Percentiles rank a stretch among this genome's conserved stretches.
Evolutionary conservation across 2,113 vertebrate genomes (phyloP).

Genomic region (Thamnophis sirtalis): DNA sequence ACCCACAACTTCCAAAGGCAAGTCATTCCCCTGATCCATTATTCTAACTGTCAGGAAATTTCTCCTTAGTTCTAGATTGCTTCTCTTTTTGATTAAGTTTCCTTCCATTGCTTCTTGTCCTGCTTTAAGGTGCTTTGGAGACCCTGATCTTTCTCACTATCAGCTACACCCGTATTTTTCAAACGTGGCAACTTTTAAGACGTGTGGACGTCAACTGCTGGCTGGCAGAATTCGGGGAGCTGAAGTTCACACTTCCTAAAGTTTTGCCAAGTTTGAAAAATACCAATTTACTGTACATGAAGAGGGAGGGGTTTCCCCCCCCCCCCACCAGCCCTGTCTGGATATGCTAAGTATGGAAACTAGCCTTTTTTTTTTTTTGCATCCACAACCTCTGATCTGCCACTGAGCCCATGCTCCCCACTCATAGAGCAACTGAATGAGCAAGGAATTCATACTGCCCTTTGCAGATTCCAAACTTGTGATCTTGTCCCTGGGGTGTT

Average conservation of each 20-base stretch:
- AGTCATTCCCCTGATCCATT: too few species aligned
- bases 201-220: background rate
- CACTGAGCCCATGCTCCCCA: background rate
- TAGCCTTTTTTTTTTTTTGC: background rate
- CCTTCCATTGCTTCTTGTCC: too few species aligned
- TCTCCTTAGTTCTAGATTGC: too few species aligned
- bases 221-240: background rate
- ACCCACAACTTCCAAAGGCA: too few species aligned
- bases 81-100: too few species aligned
- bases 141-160: background rate
- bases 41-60: too few species aligned
- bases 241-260: background rate
- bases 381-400: background rate
- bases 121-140: too few species aligned
- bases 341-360: background rate
- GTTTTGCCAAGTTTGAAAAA: background rate
- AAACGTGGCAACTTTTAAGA: background rate
- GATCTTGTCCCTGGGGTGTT: background rate
- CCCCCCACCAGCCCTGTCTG: background rate
- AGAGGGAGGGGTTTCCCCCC: background rate
- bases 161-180: background rate
- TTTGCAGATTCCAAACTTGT: background rate
- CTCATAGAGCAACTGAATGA: background rate
- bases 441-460: background rate
- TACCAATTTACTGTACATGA: background rate